Conservation (phyloP, 1,140 invertebrate species). For the Dendrolimus punctatus region DNA sequence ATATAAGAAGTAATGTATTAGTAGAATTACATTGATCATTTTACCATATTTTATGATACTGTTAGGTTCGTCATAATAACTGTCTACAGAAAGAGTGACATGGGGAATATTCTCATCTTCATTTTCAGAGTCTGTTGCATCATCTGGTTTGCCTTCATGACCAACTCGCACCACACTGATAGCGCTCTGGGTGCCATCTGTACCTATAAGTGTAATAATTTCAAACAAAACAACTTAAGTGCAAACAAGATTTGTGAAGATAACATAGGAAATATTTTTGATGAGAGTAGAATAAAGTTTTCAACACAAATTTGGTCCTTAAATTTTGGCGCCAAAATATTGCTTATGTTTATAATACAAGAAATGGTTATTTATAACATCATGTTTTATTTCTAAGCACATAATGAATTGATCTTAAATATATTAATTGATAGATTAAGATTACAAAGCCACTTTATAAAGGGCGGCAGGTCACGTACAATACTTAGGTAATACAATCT, state of each 20-base stretch:
- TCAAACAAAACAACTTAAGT: too few species aligned
- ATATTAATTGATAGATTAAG: too few species aligned
- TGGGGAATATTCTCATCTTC: constrained; percentile 64
- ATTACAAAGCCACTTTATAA: too few species aligned
- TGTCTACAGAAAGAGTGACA: constrained; percentile 62
- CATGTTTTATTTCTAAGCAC: too few species aligned
- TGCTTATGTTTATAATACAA: too few species aligned
- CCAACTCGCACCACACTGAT: constrained; percentile 65
- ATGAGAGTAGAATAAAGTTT: constrained; percentile 25
- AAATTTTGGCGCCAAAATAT: constrained; percentile 24
- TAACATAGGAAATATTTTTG: too few species aligned
- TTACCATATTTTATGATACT: constrained; percentile 68
- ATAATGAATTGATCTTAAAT: too few species aligned
- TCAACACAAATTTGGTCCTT: constrained; percentile 21
- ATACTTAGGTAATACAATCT: too few species aligned
- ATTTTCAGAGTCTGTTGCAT: constrained; percentile 63
- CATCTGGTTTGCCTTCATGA: constrained; percentile 62
- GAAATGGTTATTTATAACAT: too few species aligned
- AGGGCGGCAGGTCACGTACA: too few species aligned
- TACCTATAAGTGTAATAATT: constrained; percentile 29
- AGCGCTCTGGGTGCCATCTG: constrained; percentile 57
- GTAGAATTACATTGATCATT: constrained; percentile 4
- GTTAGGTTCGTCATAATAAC: constrained; percentile 63
- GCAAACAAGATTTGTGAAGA: too few species aligned
- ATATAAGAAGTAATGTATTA: not conserved